Evolutionary conservation across 1,140 invertebrate species (phyloP).

Genomic region (Dysdera silvatica): DNA sequence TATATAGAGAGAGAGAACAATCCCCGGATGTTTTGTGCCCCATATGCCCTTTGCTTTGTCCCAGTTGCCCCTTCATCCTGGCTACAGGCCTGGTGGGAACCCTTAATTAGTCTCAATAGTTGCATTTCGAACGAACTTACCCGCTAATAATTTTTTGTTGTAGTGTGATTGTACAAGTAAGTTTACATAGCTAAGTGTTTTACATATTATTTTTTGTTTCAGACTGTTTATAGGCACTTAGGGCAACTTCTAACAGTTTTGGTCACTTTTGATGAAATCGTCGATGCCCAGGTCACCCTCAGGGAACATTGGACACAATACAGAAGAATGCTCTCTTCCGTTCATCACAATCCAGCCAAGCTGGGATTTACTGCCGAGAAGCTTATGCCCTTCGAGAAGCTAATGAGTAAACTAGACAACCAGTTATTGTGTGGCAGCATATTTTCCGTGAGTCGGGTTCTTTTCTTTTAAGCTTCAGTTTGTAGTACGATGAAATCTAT

Average conservation of each 20-base stretch:
- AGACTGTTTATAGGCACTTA: constrained; percentile 56
- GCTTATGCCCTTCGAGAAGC: constrained; percentile 56
- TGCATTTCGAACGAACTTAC: too few species aligned
- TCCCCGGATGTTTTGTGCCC: too few species aligned
- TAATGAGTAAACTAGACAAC: constrained; percentile 57
- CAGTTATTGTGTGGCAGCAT: constrained; percentile 55
- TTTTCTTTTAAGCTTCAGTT: too few species aligned
- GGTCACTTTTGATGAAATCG: constrained; percentile 62
- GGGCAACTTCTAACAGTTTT: constrained; percentile 59
- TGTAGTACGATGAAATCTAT: too few species aligned
- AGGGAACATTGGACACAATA: constrained; percentile 63
- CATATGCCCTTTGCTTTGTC: too few species aligned
- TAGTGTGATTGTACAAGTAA: too few species aligned
- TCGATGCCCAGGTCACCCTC: constrained; percentile 53
- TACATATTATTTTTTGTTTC: constrained; percentile 33
- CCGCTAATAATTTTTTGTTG: too few species aligned
- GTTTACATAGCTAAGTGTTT: neutral
- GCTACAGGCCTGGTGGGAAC: too few species aligned
- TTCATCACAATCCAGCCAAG: constrained; percentile 57
- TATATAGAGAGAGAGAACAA: too few species aligned
- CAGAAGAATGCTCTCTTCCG: constrained; percentile 57
- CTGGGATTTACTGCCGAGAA: constrained; percentile 53
- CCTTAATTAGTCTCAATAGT: too few species aligned
- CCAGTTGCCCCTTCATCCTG: too few species aligned
- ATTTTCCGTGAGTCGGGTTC: constrained; percentile 55